Percentiles rank a stretch among this genome's conserved stretches.
These are phyloP conservation scores for Halisarca cf. caerulea DNA, from an alignment of 37 sponge, comb jelly and placozoan genomes.

Conservation along the genomic window DNA sequence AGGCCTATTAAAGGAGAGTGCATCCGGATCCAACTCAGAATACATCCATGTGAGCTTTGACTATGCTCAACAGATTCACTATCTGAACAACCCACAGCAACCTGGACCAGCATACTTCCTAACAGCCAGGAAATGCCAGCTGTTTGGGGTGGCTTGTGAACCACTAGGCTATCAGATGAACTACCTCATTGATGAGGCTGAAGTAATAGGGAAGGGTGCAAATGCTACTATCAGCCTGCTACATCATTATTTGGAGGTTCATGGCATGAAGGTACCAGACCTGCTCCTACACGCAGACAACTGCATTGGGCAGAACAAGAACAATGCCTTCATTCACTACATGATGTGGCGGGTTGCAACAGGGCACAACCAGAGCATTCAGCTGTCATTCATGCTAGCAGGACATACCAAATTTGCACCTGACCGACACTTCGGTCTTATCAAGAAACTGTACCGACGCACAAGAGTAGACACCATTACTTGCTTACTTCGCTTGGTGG, in stretches of 20 bases:
- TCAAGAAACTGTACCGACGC: background rate
- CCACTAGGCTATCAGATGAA: background rate
- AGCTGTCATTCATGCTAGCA: constrained; percentile 10
- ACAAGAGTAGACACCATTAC: background rate
- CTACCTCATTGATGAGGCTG: constrained; percentile 23
- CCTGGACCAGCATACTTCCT: constrained; percentile 33
- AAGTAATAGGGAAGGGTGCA: constrained; percentile 8
- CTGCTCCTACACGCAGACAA: background rate
- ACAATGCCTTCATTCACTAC: background rate
- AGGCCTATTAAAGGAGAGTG: background rate
- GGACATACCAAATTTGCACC: constrained; percentile 24
- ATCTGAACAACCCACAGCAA: constrained; percentile 17
- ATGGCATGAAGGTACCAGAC: background rate
- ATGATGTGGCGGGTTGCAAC: background rate
- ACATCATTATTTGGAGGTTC: background rate
- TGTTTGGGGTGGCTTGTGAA: constrained; percentile 31
- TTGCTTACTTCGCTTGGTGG: background rate
- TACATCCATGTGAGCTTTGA: constrained; percentile 29
- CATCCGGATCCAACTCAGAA: background rate
- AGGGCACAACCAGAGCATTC: background rate
- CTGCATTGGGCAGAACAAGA: constrained; percentile 17
- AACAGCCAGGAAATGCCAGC: constrained; percentile 9
- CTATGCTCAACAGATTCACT: background rate
- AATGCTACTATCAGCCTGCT: constrained; percentile 4
- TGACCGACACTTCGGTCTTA: background rate